phyloP scores from a whole-genome alignment of 2,113 vertebrate species.

The Epinephelus moara region DNA sequence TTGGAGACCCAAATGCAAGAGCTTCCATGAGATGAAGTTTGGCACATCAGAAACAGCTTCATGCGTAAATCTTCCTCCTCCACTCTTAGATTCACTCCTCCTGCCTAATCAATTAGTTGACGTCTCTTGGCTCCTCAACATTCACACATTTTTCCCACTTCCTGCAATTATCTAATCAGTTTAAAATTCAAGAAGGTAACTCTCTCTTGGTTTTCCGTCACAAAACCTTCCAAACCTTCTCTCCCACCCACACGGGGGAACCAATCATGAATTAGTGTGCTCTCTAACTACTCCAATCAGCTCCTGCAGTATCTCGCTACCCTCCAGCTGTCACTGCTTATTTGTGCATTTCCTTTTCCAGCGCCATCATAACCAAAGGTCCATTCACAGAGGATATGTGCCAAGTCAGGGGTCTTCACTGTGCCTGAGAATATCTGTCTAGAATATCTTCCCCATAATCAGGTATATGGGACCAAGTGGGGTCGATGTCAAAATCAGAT shows the following conservation, averaged over 20 bases:
- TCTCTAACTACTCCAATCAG: conserved; percentile 31
- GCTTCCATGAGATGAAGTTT: neutral
- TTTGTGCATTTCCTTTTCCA: conserved; percentile 11
- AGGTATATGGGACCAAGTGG: neutral
- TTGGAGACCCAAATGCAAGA: neutral
- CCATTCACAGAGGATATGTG: conserved; percentile 15
- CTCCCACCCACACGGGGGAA: neutral
- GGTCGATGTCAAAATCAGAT: conserved; percentile 22
- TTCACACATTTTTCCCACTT: conserved; percentile 5
- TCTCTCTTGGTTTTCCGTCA: conserved; percentile 13
- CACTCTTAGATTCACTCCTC: neutral
- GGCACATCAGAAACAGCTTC: neutral
- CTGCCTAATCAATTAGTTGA: conserved; percentile 6
- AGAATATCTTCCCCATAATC: neutral
- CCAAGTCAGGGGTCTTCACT: neutral
- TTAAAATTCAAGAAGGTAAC: conserved; percentile 10
- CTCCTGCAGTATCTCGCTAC: neutral
- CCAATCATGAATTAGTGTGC: conserved; percentile 17
- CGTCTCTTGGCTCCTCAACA: conserved; percentile 13
- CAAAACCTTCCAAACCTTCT: neutral
- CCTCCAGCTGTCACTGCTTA: conserved; percentile 18
- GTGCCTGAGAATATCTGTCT: neutral
- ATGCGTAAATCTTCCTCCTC: neutral
- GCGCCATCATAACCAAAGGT: conserved; percentile 12
- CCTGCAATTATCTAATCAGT: conserved; percentile 30